These are phyloP conservation scores for Microchrysa polita DNA, from an alignment of 2,888 invertebrate genomes.

Conservation along the genomic window DNA sequence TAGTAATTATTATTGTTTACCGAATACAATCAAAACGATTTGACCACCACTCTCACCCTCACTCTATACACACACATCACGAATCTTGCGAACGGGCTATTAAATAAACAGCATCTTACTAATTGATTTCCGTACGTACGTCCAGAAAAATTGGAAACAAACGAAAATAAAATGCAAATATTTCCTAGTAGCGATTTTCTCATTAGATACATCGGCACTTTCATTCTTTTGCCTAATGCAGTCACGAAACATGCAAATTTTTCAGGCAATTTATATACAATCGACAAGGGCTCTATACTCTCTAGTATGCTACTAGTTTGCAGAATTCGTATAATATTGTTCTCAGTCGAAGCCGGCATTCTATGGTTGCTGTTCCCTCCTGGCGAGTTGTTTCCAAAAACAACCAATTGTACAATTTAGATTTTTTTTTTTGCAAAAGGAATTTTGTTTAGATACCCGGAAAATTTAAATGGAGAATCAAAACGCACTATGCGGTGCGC, in stretches of 20 bases:
- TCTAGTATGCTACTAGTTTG: not conserved
- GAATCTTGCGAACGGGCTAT: too few relatives aligned
- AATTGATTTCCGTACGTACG: not conserved
- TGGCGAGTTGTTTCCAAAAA: not conserved
- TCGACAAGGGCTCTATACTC: too few relatives aligned
- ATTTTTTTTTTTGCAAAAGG: conserved; percentile 20
- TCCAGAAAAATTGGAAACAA: not conserved
- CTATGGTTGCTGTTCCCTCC: not conserved
- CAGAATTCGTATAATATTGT: conserved; percentile 1
- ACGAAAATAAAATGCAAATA: not conserved
- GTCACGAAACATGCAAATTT: conserved; percentile 44
- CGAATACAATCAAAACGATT: too few relatives aligned
- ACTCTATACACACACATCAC: too few relatives aligned
- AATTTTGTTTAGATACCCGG: not conserved
- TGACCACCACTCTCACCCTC: too few relatives aligned
- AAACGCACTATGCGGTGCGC: conserved; percentile 17
- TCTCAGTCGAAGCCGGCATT: conserved; percentile 1
- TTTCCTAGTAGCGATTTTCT: conserved; percentile 16
- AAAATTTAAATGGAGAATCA: not conserved
- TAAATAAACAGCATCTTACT: not conserved
- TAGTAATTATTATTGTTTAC: too few relatives aligned
- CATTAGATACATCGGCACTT: conserved; percentile 38
- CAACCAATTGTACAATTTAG: not conserved
- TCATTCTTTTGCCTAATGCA: conserved; percentile 8
- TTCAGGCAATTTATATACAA: conserved; percentile 31